Evolutionary conservation across 1,140 invertebrate genomes (phyloP), one percentile per base, ranked within the genome.

Genomic region (Brachionus rotundiformis): DNA sequence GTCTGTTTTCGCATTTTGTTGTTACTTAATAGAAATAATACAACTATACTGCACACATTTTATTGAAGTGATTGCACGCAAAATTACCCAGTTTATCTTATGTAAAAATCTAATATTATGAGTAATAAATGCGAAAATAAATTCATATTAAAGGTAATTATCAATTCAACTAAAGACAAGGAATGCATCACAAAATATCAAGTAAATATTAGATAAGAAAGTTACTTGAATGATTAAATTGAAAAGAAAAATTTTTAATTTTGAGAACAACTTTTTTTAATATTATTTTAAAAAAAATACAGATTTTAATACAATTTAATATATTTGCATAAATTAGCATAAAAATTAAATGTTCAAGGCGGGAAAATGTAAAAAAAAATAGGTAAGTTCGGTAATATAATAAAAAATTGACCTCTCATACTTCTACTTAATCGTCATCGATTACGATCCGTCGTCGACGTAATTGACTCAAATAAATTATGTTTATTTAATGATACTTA

Each of bases 401-500:
- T 2, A 39, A 39, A 1, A 23, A 16, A 1, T 54, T 54, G 47
- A 54, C 47, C 47, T 54, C 23, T 54, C 47, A 8, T 54, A 19
- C 13, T 19, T 23, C 4, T 7, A 54, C 47, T 54, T 54, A 8
- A 54, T 54, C 19, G 47, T 25, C 16, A 25, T 49, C 47, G 7
- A 49, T 23, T 2, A 49, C 1, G 16, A 49, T 23, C 19, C 13
- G 44, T 19, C 44, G 47, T 49, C 47, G 47, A 49, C 47, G 47
- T 19, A 63, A 63, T 13, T 29, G 1, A 16, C 49, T 29, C 25
- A 33, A 29, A 63, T 63, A 63, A 63, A 63, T 63, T 63, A 63
- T 63, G 61, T 63, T 63, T 63, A 63, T 63, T 63, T 13, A 63
- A 11, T 63, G 29, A n/a, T 63, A n/a, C 25, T 68, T 16, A 19